Conservation (phyloP, 2,797 vertebrate genomes). For the Stomatorhinus walkeri region DNA sequence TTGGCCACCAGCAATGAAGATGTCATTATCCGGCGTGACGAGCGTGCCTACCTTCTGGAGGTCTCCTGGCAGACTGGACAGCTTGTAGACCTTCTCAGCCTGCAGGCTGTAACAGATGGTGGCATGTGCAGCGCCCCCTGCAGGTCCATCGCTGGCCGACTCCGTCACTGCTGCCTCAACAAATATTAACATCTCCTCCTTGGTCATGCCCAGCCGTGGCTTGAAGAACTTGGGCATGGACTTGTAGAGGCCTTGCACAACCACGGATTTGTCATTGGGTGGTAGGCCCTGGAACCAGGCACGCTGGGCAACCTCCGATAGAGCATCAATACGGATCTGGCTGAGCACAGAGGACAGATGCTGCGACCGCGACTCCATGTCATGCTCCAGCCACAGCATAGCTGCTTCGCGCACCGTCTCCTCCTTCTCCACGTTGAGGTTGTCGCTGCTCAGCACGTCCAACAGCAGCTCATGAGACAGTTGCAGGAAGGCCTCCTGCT, state of each 20-base stretch:
- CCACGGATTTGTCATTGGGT: constrained; percentile 94
- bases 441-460: constrained; percentile 95
- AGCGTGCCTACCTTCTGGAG: constrained; percentile 90
- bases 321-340: constrained; percentile 93
- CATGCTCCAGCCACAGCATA: constrained; percentile 96
- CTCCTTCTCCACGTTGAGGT: constrained; percentile 97
- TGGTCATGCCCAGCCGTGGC: constrained; percentile 94
- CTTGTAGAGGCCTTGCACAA: constrained; percentile 97
- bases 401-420: constrained; percentile 96
- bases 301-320: constrained; percentile 94
- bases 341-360: constrained; percentile 94
- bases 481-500: constrained; percentile 92
- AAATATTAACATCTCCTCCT: constrained; percentile 99
- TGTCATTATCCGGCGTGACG: constrained; percentile 92
- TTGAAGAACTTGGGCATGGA: constrained; percentile 99
- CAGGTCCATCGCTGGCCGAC: constrained; percentile 55
- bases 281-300: constrained; percentile 98
- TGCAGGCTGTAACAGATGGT: constrained; percentile 97
- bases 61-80: constrained; percentile 83
- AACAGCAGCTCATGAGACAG: constrained; percentile 88
- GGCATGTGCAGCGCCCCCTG: constrained; percentile 56
- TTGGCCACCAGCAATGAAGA: constrained; percentile 93
- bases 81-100: constrained; percentile 96
- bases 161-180: constrained; percentile 85
- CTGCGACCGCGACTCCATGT: constrained; percentile 89